Base-by-base conservation (phyloP, 2,888 invertebrate species). In the Pyrgus malvae region DNA sequence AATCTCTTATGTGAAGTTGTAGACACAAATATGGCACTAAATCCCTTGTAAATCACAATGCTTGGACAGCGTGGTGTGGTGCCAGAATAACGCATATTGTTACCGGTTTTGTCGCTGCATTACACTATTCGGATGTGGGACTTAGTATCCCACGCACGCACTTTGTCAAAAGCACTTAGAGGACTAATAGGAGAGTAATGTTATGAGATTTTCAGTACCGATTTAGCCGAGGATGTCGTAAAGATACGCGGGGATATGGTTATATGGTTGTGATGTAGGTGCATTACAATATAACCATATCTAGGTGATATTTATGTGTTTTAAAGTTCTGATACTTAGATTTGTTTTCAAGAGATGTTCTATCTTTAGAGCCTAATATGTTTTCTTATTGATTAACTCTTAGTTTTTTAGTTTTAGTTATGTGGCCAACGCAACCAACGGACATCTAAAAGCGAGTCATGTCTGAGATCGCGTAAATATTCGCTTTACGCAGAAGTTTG, bases 101-200 rank as follows among this genome's bases (percentile, higher is more conserved):
- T 51, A 51, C 51, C 44, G 51, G 51, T 44, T 44, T 38, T 45
- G 41, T 44, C 42, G 37, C 25, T 37, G 44, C 37, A 37, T 16
- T 16, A 37, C 35, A 37, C 9, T 17, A 16, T 49, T 49, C 40
- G 29, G 40, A 49, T 49, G 29, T 27, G 38, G 4, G 38, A 23
- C 29, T 40, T 31, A 41, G 11, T 40, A 12, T 29, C 48, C 48
- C 48, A 51, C 42, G 42, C 50, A 21, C 9, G 35, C 23, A 59
- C 56, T 49, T 45, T 49, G 46, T 53, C 56, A 46, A 44, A 50
- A 56, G 53, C 54, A 41, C 40, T 58, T 54, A 37, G 56, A 56
- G 51, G 31, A 46, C 40, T 54, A 46, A 59, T 54, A 38, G 42
- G 41, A 25, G 35, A 50, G 46, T 56, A 54, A 54, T 45, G 23